Conservation (phyloP, 2,797 vertebrate genomes). For the Trematomus bernacchii region DNA sequence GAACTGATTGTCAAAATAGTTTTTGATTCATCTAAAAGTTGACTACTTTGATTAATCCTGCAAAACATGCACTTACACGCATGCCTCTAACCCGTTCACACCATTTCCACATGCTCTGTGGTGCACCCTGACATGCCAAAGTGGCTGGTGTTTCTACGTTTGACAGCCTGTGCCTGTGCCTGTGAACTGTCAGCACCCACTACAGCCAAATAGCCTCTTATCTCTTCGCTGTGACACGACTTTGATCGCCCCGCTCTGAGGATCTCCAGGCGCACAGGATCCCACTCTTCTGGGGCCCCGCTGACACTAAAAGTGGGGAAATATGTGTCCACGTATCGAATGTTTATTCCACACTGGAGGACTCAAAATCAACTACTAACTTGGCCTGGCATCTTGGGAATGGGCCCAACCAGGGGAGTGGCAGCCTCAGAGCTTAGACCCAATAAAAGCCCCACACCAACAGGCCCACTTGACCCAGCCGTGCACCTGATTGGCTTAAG, state of each 20-base stretch:
- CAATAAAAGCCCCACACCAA: conserved; percentile 72
- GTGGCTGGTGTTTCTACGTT: conserved; percentile 37
- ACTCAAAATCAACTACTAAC: background rate
- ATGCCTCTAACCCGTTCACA: background rate
- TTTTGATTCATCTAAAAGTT: too few species aligned
- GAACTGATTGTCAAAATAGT: too few species aligned
- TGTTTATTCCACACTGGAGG: background rate
- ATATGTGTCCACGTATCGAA: background rate
- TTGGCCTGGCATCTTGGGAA: conserved; percentile 72
- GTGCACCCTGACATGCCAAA: conserved; percentile 6
- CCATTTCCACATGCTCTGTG: background rate
- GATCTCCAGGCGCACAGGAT: conserved; percentile 59
- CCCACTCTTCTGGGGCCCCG: conserved; percentile 12
- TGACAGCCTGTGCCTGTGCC: conserved; percentile 39
- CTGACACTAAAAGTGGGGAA: background rate
- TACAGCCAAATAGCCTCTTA: conserved; percentile 65
- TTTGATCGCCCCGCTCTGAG: conserved; percentile 64
- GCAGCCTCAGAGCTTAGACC: conserved; percentile 65
- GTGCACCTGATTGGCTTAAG: conserved; percentile 71
- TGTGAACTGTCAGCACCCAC: conserved; percentile 73
- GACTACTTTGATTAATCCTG: background rate
- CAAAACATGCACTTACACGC: conserved; percentile 13
- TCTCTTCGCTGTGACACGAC: conserved; percentile 51
- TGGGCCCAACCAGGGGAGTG: conserved; percentile 69
- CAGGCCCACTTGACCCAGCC: conserved; percentile 74